phyloP scores from a whole-genome alignment of 2,113 vertebrate genomes.

The Heterotis niloticus region DNA sequence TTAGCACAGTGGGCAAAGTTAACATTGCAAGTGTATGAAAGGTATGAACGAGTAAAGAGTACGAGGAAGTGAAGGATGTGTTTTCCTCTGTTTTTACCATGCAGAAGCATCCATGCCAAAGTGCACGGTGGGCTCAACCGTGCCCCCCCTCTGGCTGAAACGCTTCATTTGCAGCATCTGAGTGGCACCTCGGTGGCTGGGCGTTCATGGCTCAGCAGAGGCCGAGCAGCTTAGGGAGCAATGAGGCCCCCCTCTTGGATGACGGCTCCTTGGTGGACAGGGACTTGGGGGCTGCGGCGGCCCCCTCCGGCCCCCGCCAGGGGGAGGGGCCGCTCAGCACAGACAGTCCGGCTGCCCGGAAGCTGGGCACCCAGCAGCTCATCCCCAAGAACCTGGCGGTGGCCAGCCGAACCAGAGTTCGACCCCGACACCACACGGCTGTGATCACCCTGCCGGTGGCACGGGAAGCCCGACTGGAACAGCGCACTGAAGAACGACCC shows the following conservation, averaged over 20 bases:
- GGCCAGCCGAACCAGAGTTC: constrained; percentile 61
- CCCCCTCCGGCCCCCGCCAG: background rate
- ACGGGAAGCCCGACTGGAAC: constrained; percentile 41
- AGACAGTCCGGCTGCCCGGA: constrained; percentile 65
- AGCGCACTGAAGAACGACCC: constrained; percentile 30
- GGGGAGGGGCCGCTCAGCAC: constrained; percentile 71
- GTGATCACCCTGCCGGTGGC: constrained; percentile 56
- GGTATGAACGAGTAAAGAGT: too few species aligned
- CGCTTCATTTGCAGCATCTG: too few species aligned
- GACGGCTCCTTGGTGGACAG: constrained; percentile 57
- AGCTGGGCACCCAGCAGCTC: constrained; percentile 78
- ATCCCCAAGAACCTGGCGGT: constrained; percentile 78
- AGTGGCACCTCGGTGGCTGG: background rate
- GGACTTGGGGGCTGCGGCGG: background rate
- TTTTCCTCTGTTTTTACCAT: background rate
- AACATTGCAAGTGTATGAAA: too few species aligned
- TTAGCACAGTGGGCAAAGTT: too few species aligned
- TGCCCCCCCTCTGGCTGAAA: background rate
- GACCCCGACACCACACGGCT: constrained; percentile 71
- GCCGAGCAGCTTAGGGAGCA: constrained; percentile 47
- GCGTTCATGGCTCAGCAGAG: constrained; percentile 64
- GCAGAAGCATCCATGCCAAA: background rate
- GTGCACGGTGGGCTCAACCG: background rate
- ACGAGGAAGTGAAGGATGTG: too few species aligned
- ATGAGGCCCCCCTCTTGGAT: constrained; percentile 54